Evolutionary conservation across 2,888 invertebrate species (phyloP), one percentile per base, ranked within the genome.

Genomic region (Keiferia lycopersicella): DNA sequence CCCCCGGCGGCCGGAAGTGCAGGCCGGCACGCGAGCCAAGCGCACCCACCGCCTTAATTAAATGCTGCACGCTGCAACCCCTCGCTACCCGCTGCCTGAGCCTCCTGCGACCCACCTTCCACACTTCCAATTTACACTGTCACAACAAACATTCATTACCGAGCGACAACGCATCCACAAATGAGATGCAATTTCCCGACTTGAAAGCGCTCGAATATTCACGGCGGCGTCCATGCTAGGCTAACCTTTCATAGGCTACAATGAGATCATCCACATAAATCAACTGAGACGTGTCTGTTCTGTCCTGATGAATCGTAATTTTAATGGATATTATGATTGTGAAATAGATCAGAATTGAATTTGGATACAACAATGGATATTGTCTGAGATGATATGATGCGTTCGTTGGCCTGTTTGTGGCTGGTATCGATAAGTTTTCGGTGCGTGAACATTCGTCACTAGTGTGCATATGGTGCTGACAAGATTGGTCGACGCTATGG

Each of bases 21-120:
- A 89, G 80, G 82, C 81, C 82, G 81, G 80, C 91, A 90, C 90
- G 90, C 91, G 84, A 89, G 76, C 86, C 80, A 79, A 87, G 86
- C 87, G 81, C 88, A 87, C 89, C 87, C 88, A 84, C 86, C 84
- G 83, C 84, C 84, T 86, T 89, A 88, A 90, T 91, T 91, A 90
- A 89, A 90, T 82, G 85, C 82, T 83, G 84, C 86, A 84, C 82
- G 83, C 76, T 82, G 83, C 83, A 83, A 84, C 85, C 85, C 83
- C 81, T 78, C 70, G 71, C 71, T 63, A 66, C 71, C 67, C 66
- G 68, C 68, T 68, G 70, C 70, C 67, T 61, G 16, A 41, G 38
- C 41, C 59, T 39, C 2, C 22, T 11, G 38, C 60, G 16, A 53
- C 64, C 67, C 64, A 66, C 67, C 61, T 62, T 60, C 41, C 62